Conservation (phyloP, 2,113 vertebrate genomes). For the Seriola dumerili region DNA sequence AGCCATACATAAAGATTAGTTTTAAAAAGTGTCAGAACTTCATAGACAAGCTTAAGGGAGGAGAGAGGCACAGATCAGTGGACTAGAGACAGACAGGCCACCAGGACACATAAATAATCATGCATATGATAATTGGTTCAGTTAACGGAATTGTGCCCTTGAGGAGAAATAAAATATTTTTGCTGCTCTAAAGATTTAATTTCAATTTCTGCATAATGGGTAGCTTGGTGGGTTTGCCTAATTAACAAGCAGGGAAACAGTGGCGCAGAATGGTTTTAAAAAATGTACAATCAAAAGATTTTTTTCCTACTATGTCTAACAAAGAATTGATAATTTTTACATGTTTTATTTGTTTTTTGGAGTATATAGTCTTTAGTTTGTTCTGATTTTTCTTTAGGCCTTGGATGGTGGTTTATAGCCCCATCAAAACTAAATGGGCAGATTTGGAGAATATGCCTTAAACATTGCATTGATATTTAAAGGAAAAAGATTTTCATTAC, state of each 20-base stretch:
- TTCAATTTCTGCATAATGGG: conserved; percentile 23
- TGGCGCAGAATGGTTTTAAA: neutral
- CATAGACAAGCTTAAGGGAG: conserved; percentile 44
- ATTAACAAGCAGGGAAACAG: conserved; percentile 33
- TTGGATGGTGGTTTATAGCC: neutral
- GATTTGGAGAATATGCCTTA: neutral
- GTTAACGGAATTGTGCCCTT: conserved; percentile 62
- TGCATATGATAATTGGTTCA: conserved; percentile 66
- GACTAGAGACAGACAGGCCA: conserved; percentile 64
- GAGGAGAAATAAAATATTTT: conserved; percentile 52
- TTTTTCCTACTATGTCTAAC: neutral
- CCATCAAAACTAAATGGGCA: neutral
- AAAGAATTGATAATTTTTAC: neutral
- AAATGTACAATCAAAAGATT: neutral
- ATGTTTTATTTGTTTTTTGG: neutral
- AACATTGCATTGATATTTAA: neutral
- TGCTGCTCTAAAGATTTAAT: conserved; percentile 41
- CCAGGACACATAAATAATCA: conserved; percentile 52
- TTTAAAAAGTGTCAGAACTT: conserved; percentile 61
- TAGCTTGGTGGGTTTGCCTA: conserved; percentile 6
- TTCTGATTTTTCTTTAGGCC: neutral
- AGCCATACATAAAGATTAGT: conserved; percentile 82
- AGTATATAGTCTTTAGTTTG: neutral
- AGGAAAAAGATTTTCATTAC: neutral
- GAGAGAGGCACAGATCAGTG: conserved; percentile 62